These are phyloP conservation scores for Anoplolepis gracilipes DNA, from an alignment of 1,140 invertebrate species.

Conservation along the genomic window DNA sequence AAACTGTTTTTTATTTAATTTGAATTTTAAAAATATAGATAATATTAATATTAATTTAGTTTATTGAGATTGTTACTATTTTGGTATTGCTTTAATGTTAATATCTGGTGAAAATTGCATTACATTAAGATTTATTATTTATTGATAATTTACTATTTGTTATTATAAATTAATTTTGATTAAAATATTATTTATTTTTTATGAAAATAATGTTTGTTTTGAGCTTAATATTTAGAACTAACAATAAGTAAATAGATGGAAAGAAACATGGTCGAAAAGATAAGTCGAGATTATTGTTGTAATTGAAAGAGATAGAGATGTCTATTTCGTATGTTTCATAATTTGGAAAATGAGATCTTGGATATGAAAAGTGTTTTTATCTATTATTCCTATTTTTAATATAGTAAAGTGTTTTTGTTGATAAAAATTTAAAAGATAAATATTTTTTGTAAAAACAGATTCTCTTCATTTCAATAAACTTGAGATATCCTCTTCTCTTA, in stretches of 20 bases:
- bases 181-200: too few species aligned
- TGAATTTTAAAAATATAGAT: background rate
- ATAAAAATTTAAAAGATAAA: background rate
- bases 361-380: background rate
- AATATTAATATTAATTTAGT: background rate
- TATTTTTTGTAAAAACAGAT: background rate
- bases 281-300: background rate
- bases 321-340: background rate
- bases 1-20: background rate
- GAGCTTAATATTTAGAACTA: background rate
- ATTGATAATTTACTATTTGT: background rate
- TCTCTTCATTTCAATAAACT: background rate
- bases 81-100: background rate
- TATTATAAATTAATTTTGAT: too few species aligned
- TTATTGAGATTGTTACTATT: too few species aligned
- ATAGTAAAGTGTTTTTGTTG: background rate
- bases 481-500: background rate
- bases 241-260: background rate
- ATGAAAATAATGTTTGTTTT: too few species aligned
- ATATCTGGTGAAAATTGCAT: background rate
- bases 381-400: background rate
- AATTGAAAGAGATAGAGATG: slow-evolving; percentile 13
- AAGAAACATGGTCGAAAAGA: background rate
- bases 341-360: background rate
- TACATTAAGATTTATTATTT: background rate